phyloP scores from a whole-genome alignment of 1,140 invertebrate species.

The Magallana ariakensis region DNA sequence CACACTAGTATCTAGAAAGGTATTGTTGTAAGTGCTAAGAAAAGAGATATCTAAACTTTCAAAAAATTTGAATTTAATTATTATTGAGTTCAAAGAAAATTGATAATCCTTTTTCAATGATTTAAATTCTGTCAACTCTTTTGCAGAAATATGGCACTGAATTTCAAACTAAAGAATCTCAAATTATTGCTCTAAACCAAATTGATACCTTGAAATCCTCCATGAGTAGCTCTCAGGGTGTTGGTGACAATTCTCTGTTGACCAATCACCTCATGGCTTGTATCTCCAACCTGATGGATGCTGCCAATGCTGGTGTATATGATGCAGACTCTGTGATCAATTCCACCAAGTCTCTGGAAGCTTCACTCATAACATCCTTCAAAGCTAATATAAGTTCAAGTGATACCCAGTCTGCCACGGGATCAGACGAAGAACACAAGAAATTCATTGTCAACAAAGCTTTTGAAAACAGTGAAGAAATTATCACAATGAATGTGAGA shows the following conservation, averaged over 20 bases:
- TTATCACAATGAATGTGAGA: constrained; percentile 58
- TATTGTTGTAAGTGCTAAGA: no score
- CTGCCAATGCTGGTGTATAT: constrained; percentile 57
- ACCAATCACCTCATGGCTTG: constrained; percentile 56
- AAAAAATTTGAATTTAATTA: no score
- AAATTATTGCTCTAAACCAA: constrained; percentile 57
- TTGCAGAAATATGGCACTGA: constrained; percentile 67
- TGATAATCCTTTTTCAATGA: no score
- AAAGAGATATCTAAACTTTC: neutral
- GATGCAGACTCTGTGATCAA: constrained; percentile 48
- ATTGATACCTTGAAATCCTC: constrained; percentile 51
- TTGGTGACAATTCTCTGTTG: constrained; percentile 60
- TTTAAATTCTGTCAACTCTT: neutral
- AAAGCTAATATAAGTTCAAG: constrained; percentile 42
- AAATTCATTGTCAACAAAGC: constrained; percentile 52
- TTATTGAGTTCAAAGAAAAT: no score
- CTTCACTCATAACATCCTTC: constrained; percentile 12
- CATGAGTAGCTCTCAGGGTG: constrained; percentile 57
- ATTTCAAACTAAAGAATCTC: constrained; percentile 62
- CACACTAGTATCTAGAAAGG: no score
- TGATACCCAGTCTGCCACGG: constrained; percentile 8
- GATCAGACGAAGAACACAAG: constrained; percentile 51
- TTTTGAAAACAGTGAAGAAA: constrained; percentile 55
- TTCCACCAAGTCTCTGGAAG: constrained; percentile 37
- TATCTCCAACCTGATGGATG: constrained; percentile 62